Evolutionary conservation across 2,888 invertebrate species (phyloP).

Genomic region (Coelinius sp.): DNA sequence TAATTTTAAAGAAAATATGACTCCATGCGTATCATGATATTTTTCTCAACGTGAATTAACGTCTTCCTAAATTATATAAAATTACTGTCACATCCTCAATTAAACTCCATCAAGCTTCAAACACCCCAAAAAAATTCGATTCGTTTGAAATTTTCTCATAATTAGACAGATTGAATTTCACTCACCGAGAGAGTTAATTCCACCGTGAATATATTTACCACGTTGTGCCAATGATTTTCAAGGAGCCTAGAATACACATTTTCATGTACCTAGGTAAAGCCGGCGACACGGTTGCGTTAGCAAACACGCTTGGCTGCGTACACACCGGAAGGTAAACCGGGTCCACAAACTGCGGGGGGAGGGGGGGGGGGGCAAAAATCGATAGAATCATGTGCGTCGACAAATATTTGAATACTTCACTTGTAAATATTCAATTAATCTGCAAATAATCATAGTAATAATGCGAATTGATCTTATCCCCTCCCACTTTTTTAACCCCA

Average conservation of each 20-base stretch:
- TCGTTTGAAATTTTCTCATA: neutral
- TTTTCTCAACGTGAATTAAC: too few species aligned
- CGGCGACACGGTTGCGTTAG: slow-evolving; percentile 22
- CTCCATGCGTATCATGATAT: too few species aligned
- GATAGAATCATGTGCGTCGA: slow-evolving; percentile 35
- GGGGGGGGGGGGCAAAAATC: slow-evolving; percentile 30
- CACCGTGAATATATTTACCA: neutral
- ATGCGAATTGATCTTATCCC: neutral
- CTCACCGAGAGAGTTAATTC: neutral
- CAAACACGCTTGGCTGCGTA: slow-evolving; percentile 22
- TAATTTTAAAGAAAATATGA: too few species aligned
- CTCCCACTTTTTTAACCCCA: neutral
- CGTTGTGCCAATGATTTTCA: neutral
- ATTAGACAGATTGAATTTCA: neutral
- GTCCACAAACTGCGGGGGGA: neutral
- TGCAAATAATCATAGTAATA: neutral
- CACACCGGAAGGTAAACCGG: slow-evolving; percentile 20
- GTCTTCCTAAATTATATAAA: too few species aligned
- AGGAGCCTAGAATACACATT: slow-evolving; percentile 1
- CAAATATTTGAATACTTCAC: neutral
- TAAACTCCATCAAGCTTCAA: too few species aligned
- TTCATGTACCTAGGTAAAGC: neutral
- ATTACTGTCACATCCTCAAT: too few species aligned
- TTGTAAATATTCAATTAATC: neutral
- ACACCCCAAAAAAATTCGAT: neutral